A percentile compares a stretch with the other conserved stretches of the same genome.
Evolutionary conservation across 1,140 invertebrate genomes (phyloP).

Genomic region (Bombus pascuorum): DNA sequence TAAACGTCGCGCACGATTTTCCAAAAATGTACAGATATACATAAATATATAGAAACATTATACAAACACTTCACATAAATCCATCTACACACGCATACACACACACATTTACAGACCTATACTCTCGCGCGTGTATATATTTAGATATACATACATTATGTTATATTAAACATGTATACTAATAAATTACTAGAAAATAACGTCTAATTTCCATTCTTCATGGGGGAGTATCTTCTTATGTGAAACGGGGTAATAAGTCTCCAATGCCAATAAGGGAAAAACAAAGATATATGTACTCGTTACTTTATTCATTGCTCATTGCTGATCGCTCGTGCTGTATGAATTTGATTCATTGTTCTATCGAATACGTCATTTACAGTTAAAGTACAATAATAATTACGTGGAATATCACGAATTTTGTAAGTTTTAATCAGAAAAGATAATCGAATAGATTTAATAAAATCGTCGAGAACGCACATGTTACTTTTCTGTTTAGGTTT

Average conservation of each 20-base stretch:
- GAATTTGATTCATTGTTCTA: not conserved
- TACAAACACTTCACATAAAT: not conserved
- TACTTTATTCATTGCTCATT: not conserved
- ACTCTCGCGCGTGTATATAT: not conserved
- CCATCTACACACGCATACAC: not conserved
- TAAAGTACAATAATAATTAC: not conserved
- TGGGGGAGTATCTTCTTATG: not conserved
- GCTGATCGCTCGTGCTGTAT: not conserved
- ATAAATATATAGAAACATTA: not conserved
- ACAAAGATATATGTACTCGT: not conserved
- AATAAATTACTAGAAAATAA: constrained; percentile 45
- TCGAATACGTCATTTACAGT: not conserved
- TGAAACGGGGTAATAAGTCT: not conserved
- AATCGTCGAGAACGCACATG: not conserved
- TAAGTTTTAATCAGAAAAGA: not conserved
- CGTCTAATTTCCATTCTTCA: not conserved
- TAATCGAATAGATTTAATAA: not conserved
- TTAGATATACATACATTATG: constrained; percentile 6
- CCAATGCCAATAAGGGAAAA: too few relatives aligned
- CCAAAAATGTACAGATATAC: constrained; percentile 32
- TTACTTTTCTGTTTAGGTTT: not conserved
- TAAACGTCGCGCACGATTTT: constrained; percentile 2
- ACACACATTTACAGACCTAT: not conserved
- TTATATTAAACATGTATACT: constrained; percentile 34
- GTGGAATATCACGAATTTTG: not conserved